Base-by-base conservation (phyloP, 2,888 invertebrate species). In the Eledona agricola region DNA sequence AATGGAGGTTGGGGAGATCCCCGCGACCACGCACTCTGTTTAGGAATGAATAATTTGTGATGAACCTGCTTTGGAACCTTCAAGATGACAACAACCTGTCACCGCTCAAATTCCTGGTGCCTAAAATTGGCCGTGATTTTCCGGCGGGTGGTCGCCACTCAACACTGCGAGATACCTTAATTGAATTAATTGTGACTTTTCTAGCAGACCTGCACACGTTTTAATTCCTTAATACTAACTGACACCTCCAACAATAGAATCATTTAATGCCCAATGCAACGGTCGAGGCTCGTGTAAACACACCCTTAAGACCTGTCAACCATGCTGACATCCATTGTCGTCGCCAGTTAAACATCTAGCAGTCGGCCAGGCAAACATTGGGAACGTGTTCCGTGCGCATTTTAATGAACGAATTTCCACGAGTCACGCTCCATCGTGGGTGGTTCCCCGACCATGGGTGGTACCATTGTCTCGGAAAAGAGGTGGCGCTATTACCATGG, bases 271-370 rank as follows among this genome's bases (percentile, higher is more conserved):
- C 60, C 63, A 63, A 60, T 58, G 59, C 63, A 59, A 65, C 62
- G 58, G 66, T 63, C 62, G 54, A 51, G 62, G 64, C 63, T 64
- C 63, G 67, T 65, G 66, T 67, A 70, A 69, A 70, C 69, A 70
- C 61, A 65, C 68, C 68, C 66, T 69, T 64, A 69, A 66, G 64
- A 63, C 66, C 69, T 70, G 70, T 70, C 70, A 70, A 59, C 67
- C 51, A 55, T 58, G 66, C 46, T 69, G 70, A 69, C 68, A 65
- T 64, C 66, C 59, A 69, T 70, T 70, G 68, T 68, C 60, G 58
- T 54, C 64, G 56, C 45, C 61, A 61, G 62, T 58, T 64, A 60
- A 64, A 60, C 51, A 22, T 31, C 9, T 15, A 9, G 6, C 26
- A 51, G 42, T 51, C 13, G 51, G 9, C 51, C 51, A 53, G 31